A percentile compares a stretch with the other conserved stretches of the same genome.
phyloP scores from a whole-genome alignment of 2,888 invertebrate genomes.

The Plebejus anna region DNA sequence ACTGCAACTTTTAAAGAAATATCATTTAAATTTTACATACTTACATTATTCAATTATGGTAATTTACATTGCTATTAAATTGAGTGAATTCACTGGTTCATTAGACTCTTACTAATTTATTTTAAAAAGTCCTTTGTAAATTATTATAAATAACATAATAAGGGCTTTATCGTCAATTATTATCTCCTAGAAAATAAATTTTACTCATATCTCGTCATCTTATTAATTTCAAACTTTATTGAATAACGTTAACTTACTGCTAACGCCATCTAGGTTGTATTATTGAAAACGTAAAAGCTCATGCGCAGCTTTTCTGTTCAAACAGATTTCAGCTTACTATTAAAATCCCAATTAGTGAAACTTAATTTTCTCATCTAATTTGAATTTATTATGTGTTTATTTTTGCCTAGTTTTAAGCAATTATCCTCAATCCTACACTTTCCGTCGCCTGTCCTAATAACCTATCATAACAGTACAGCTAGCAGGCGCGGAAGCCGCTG shows the following conservation, averaged over 20 bases:
- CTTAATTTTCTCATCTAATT: not conserved
- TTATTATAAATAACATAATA: not conserved
- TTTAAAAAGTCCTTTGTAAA: not conserved
- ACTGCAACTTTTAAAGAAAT: no score
- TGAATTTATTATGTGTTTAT: no score
- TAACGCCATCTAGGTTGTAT: constrained; percentile 10
- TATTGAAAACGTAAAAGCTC: not conserved
- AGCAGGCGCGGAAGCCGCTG: constrained; percentile 59
- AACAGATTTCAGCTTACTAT: not conserved
- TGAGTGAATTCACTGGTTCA: not conserved
- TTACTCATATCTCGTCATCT: no score
- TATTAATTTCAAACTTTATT: not conserved
- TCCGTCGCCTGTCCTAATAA: constrained; percentile 29
- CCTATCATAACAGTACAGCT: constrained; percentile 44
- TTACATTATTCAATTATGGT: not conserved
- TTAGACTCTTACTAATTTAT: not conserved
- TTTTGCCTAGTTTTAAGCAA: not conserved
- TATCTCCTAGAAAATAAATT: not conserved
- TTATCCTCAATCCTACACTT: not conserved
- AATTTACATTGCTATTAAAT: not conserved
- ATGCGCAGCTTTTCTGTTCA: not conserved
- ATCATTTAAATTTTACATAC: not conserved
- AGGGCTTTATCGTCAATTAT: not conserved
- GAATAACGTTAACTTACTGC: not conserved
- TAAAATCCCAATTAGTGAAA: not conserved